Base-by-base conservation (phyloP, 2,797 vertebrate genomes). In the Pipistrellus pygmaeus region DNA sequence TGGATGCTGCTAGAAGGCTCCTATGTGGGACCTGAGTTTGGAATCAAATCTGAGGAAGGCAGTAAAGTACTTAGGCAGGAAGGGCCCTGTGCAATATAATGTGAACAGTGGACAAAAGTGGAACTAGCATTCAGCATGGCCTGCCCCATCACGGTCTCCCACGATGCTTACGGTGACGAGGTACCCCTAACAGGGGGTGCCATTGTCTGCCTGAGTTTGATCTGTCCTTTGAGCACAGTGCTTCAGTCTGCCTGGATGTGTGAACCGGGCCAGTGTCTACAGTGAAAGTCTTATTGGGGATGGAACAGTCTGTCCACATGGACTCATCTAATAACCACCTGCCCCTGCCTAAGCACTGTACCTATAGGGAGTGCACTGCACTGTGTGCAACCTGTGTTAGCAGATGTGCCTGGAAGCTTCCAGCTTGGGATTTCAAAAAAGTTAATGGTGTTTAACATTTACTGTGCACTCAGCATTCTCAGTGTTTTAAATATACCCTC, bases 11-110 rank as follows among this genome's bases (percentile, higher is more conserved):
- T 48, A 27, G 41, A 35, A 86, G 35, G 41, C 0, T 2, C 77
- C 75, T 13, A 30, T 0, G 9, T 11, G 14, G 48, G 71, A 32
- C 27, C n/a, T 32, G n/a, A 30, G 35, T 62, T 41, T 73, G 44
- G n/a, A 85, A 69, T 64, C 51, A 71, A 80, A 69, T 64, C 51
- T 66, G 77, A 92, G 64, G 32, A 91, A 90, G 46, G 14, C 14
- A 44, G 23, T 2, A 6, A 83, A 82, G 60, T 44, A 44, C 25
- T 62, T 17, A 38, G 11, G 27, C 3, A 84, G 46, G 23, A 77
- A 48, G 6, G 27, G 44, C 17, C 80, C 21, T 62, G 17, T 25
- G 76, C 9, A 35, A 32, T 57, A 55, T 35, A 15, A 13, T 3
- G n/a, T 35, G 71, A 84, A 60, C 38, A 83, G 38, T 72, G 30